These are phyloP conservation scores for Epinephelus awoara DNA, from an alignment of 2,797 vertebrate species.

Conservation along the genomic window DNA sequence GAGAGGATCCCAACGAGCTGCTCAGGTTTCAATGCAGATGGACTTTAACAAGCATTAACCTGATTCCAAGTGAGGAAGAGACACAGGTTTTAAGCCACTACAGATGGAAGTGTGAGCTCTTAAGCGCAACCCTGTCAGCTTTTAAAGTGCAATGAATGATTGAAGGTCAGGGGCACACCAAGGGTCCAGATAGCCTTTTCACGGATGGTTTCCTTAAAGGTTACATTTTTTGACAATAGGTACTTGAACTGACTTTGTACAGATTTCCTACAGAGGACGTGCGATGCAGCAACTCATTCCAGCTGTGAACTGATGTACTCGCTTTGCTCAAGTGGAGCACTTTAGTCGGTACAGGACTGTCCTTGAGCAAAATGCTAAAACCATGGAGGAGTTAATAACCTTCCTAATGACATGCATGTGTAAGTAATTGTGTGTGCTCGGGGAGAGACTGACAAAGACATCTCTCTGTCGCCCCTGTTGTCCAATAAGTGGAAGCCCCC, in stretches of 20 bases:
- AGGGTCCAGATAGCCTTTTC: conserved; percentile 29
- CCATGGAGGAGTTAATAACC: not conserved
- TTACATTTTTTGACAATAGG: conserved; percentile 17
- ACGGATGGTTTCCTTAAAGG: conserved; percentile 29
- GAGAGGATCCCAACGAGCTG: conserved; percentile 39
- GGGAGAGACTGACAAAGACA: not conserved
- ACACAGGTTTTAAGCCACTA: conserved; percentile 30
- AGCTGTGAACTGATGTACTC: conserved; percentile 23
- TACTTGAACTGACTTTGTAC: not conserved
- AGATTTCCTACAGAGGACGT: conserved; percentile 18
- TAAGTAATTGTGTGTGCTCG: not conserved
- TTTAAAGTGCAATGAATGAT: conserved; percentile 48
- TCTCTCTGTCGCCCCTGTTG: not conserved
- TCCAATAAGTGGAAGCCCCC: not conserved
- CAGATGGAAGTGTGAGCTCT: conserved; percentile 60
- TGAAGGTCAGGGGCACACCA: conserved; percentile 46
- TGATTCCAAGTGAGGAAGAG: conserved; percentile 51
- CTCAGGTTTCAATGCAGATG: conserved; percentile 76
- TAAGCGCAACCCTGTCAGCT: conserved; percentile 15
- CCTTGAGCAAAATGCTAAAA: conserved; percentile 9
- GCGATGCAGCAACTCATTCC: conserved; percentile 2
- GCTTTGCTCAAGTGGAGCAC: conserved; percentile 1
- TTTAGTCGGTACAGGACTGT: not conserved
- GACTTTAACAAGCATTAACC: conserved; percentile 64
- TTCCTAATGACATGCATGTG: conserved; percentile 14